These are phyloP conservation scores for Sympetrum striolatum DNA, from an alignment of 2,888 invertebrate genomes.

Conservation along the genomic window DNA sequence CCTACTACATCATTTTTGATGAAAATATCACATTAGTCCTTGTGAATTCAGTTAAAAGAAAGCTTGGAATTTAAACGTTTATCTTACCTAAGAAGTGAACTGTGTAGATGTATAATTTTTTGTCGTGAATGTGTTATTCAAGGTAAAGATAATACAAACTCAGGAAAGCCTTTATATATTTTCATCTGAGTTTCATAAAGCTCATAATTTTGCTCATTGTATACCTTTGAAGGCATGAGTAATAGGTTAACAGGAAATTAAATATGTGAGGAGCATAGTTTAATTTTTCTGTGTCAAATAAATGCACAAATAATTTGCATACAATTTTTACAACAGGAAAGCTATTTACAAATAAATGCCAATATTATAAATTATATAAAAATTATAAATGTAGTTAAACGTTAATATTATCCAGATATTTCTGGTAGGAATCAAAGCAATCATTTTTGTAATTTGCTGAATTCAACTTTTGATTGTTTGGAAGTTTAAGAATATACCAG, in stretches of 20 bases:
- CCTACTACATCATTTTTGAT: neutral
- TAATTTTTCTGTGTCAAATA: neutral
- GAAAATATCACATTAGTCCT: neutral
- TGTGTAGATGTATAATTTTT: neutral
- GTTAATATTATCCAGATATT: neutral
- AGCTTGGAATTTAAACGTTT: neutral
- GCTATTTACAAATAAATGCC: neutral
- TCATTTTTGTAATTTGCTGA: neutral
- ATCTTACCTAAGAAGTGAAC: neutral
- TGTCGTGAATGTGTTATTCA: neutral
- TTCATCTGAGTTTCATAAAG: neutral
- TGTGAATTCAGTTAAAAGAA: neutral
- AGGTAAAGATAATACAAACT: neutral
- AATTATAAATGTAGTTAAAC: neutral
- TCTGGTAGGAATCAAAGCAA: neutral
- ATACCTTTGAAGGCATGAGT: neutral
- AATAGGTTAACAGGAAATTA: neutral
- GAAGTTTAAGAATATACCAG: neutral
- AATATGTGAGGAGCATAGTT: neutral
- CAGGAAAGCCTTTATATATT: neutral
- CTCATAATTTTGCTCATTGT: neutral
- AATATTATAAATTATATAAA: neutral
- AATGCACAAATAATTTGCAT: neutral
- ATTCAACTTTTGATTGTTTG: neutral
- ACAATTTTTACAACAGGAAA: neutral